Evolutionary conservation across 2,888 invertebrate genomes (phyloP).

Genomic region (Hermaeophaga mercurialis): DNA sequence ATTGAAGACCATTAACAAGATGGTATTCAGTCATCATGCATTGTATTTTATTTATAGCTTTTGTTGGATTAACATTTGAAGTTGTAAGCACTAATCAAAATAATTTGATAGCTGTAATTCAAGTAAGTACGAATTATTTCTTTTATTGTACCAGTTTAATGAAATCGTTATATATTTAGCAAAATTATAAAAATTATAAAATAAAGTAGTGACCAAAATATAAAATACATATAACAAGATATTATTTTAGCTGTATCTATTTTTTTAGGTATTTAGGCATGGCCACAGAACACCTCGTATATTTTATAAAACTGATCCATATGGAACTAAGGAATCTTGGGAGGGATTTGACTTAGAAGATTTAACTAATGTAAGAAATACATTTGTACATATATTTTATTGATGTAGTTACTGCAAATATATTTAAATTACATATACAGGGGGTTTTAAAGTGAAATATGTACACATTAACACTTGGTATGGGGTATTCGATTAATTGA

Average conservation of each 20-base stretch:
- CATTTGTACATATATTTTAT: neutral
- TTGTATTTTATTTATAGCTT: too few relatives aligned
- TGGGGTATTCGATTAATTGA: too few relatives aligned
- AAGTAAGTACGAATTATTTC: neutral
- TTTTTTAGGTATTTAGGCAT: slow-evolving; percentile 15
- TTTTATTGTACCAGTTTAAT: neutral
- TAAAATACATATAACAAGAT: neutral
- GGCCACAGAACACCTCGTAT: slow-evolving; percentile 12
- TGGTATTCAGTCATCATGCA: too few relatives aligned
- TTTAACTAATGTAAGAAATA: slow-evolving; percentile 7
- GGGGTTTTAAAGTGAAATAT: too few relatives aligned
- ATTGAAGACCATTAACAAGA: too few relatives aligned
- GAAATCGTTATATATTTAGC: too few relatives aligned
- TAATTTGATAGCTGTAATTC: slow-evolving; percentile 3
- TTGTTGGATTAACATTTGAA: too few relatives aligned
- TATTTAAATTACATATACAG: too few relatives aligned
- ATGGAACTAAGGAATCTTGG: slow-evolving; percentile 3
- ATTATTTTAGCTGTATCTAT: neutral
- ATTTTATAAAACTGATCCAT: slow-evolving; percentile 10
- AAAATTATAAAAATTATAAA: too few relatives aligned
- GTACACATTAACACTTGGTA: too few relatives aligned
- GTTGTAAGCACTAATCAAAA: neutral
- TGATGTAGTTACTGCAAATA: too few relatives aligned
- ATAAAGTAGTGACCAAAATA: neutral
- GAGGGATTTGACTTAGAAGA: neutral